Evolutionary conservation across 2,888 invertebrate genomes (phyloP), one percentile per base, ranked within the genome.

Genomic region (Rugalucina vietnamica): DNA sequence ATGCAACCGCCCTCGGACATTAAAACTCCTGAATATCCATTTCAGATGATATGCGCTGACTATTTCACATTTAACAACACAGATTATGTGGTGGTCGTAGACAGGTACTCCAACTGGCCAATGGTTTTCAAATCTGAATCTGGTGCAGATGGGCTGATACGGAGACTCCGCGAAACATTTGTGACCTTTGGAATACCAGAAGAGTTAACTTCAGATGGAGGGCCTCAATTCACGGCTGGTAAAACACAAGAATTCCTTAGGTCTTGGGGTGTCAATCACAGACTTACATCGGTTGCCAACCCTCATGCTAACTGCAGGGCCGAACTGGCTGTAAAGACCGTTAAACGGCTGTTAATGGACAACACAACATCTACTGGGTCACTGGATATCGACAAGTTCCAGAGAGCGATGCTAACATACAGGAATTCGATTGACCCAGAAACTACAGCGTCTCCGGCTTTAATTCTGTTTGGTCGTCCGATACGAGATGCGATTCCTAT

Each of bases 131-230:
- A n/a, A n/a, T n/a, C n/a, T n/a, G n/a, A n/a, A n/a, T n/a, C n/a
- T n/a, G 71, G 86, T 84, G 82, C 81, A 81, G 4, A 86, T 86
- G 60, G 84, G 84, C 34, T 69, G 80, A 43, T 80, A 32, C 60
- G 78, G 84, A 32, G 74, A 81, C 18, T 76, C 74, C 24, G 83
- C 85, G 50, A 75, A 34, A 81, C 77, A 69, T 83, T 88, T 54
- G 86, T 84, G 14, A 86, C 82, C n/a, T 89, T 88, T 74, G 88
- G 89, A 12, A 86, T 86, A 32, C 88, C 87, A 36, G 86, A 88
- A 27, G 83, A 88, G 77, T 75, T 89, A 34, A 78, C 80, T 18
- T 77, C 82, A 24, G 82, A 88, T 82, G 85, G 86, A n/a, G 84
- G 85, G 8, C 87, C 74, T 18, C 72, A 87, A 65, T 88, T 80